Percentiles rank a stretch among this genome's conserved stretches.
phyloP scores from a whole-genome alignment of 2,888 invertebrate species.

The Leptogaster cylindrica region DNA sequence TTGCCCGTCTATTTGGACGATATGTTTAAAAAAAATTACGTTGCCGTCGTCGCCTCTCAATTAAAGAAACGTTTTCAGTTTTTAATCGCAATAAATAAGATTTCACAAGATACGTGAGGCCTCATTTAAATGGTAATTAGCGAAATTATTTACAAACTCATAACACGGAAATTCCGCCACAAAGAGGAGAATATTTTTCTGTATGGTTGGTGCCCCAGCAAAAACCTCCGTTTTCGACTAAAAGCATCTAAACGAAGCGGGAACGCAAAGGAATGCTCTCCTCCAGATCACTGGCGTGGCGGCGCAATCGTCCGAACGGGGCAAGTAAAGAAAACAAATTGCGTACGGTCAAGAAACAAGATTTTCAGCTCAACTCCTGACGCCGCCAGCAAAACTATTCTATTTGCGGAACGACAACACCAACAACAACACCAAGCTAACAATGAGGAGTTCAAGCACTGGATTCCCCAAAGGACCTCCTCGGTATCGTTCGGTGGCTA shows the following conservation, averaged over 20 bases:
- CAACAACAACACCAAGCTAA: neutral
- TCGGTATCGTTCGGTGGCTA: neutral
- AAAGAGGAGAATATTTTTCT: no score
- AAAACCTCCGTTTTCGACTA: neutral
- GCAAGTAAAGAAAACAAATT: conserved; percentile 5
- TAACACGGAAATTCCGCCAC: conserved; percentile 35
- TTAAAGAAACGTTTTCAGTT: conserved; percentile 31
- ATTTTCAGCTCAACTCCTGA: conserved; percentile 18
- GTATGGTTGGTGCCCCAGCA: conserved; percentile 13
- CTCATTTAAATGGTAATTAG: conserved; percentile 38
- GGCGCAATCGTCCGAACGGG: conserved; percentile 13
- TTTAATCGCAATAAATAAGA: conserved; percentile 37
- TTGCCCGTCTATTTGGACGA: conserved; percentile 29
- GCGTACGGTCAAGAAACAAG: conserved; percentile 14
- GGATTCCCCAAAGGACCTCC: neutral
- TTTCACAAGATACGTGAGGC: conserved; percentile 23
- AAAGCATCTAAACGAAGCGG: neutral
- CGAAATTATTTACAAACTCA: conserved; percentile 38
- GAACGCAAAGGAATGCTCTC: neutral
- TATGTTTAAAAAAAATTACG: conserved; percentile 30
- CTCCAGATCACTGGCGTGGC: neutral
- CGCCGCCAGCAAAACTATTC: conserved; percentile 12
- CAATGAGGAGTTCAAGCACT: neutral
- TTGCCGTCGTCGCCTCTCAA: conserved; percentile 35
- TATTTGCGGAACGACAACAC: neutral